Percentiles rank a stretch among this genome's conserved stretches.
Evolutionary conservation across 1,140 invertebrate genomes (phyloP).

Genomic region (Pygmarrhopalites habei): DNA sequence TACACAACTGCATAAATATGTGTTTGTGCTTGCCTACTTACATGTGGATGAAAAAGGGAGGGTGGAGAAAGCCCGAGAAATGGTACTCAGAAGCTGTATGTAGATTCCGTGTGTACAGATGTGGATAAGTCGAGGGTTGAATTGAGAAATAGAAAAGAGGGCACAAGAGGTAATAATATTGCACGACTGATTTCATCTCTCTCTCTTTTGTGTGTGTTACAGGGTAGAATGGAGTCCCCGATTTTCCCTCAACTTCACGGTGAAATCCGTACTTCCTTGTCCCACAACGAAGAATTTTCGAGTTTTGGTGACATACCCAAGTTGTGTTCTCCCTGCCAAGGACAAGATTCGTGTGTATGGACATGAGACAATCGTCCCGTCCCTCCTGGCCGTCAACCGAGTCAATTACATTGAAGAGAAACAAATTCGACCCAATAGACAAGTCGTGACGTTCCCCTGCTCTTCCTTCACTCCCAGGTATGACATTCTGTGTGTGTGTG

Average conservation of each 20-base stretch:
- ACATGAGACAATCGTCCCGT: constrained; percentile 27
- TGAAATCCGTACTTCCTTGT: constrained; percentile 25
- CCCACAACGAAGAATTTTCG: constrained; percentile 10
- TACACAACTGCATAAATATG: too few relatives aligned
- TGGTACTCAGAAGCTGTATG: too few relatives aligned
- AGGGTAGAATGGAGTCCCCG: constrained; percentile 37
- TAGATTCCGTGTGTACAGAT: too few relatives aligned
- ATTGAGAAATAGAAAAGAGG: too few relatives aligned
- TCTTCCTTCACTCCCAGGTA: constrained; percentile 29
- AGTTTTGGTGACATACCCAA: constrained; percentile 17
- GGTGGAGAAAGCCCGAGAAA: too few relatives aligned
- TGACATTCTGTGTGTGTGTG: too few relatives aligned
- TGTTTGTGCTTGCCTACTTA: too few relatives aligned
- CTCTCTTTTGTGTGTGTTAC: constrained; percentile 6
- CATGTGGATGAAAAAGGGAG: too few relatives aligned
- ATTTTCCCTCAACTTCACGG: constrained; percentile 15
- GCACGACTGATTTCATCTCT: neutral
- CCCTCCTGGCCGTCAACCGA: constrained; percentile 21
- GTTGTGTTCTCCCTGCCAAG: constrained; percentile 15
- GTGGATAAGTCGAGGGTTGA: too few relatives aligned
- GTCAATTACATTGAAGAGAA: constrained; percentile 32
- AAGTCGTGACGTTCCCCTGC: constrained; percentile 21
- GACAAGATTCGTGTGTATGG: constrained; percentile 36
- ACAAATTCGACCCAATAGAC: constrained; percentile 18
- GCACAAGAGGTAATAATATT: too few relatives aligned